Conservation (phyloP, 2,797 vertebrate genomes). For the Brachymystax lenok region DNA sequence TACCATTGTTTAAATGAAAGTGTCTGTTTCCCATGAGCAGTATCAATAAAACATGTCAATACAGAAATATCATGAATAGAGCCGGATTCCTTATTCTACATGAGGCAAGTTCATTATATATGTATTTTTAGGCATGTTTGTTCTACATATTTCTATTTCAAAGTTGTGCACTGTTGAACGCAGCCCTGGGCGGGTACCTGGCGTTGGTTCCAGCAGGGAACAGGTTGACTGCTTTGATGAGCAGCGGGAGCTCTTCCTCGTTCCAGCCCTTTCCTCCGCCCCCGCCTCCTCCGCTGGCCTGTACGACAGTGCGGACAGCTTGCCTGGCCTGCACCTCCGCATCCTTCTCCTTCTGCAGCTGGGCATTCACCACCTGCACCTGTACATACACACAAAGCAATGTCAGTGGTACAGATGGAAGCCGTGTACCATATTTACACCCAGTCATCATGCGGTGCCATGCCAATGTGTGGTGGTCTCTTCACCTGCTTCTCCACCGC, state of each 20-base stretch:
- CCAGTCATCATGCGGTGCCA: background rate
- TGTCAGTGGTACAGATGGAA: background rate
- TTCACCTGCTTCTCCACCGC: slow-evolving; percentile 92
- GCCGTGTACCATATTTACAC: background rate
- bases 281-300: slow-evolving; percentile 80
- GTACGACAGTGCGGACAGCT: slow-evolving; percentile 83
- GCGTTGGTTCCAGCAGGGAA: slow-evolving; percentile 98
- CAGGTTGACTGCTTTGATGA: slow-evolving; percentile 98
- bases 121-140: too few relatives aligned
- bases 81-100: too few relatives aligned
- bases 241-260: slow-evolving; percentile 93
- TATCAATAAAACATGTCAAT: too few relatives aligned
- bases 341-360: slow-evolving; percentile 89
- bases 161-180: background rate
- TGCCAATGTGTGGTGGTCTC: background rate
- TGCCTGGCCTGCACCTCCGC: slow-evolving; percentile 90
- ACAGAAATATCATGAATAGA: too few relatives aligned
- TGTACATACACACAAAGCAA: slow-evolving; percentile 48
- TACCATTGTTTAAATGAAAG: too few relatives aligned
- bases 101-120: too few relatives aligned
- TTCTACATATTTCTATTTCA: too few relatives aligned
- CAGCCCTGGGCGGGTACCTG: slow-evolving; percentile 74
- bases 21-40: too few relatives aligned
- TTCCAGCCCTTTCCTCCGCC: slow-evolving; percentile 86
- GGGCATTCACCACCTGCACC: slow-evolving; percentile 91